phyloP scores from a whole-genome alignment of 2,797 vertebrate species.

The Helarctos malayanus region DNA sequence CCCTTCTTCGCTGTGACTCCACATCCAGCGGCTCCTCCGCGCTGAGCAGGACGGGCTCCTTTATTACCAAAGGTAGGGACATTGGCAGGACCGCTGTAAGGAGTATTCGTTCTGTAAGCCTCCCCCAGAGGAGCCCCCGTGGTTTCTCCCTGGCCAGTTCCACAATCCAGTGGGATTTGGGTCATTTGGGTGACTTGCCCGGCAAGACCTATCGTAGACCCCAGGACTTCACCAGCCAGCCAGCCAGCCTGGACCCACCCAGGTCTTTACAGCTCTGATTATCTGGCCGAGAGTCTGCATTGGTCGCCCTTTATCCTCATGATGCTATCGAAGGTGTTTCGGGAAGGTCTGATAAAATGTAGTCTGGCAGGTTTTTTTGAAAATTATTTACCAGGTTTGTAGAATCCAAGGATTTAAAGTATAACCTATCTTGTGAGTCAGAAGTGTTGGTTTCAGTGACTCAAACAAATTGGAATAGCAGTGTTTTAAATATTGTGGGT shows the following conservation, averaged over 20 bases:
- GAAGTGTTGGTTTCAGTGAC: neutral
- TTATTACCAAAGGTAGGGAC: constrained; percentile 98
- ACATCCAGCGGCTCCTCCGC: constrained; percentile 98
- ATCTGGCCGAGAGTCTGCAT: fast-evolving
- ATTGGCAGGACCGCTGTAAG: fast-evolving
- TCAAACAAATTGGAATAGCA: neutral
- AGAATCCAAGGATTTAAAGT: constrained; percentile 16
- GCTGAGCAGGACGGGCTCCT: constrained; percentile 97
- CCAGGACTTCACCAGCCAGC: fast-evolving
- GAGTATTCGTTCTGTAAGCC: neutral
- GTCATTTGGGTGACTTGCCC: neutral
- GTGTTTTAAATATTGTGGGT: neutral
- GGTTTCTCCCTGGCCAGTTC: neutral
- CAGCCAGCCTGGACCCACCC: neutral
- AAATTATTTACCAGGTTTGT: constrained; percentile 69
- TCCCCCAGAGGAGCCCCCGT: neutral
- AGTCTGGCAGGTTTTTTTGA: constrained; percentile 20
- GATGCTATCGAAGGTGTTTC: constrained; percentile 13
- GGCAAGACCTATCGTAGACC: neutral
- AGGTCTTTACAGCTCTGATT: neutral
- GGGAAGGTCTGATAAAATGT: neutral
- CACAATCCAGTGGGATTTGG: neutral
- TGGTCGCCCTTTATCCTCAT: neutral
- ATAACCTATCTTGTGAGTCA: neutral
- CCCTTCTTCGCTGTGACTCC: constrained; percentile 97